phyloP scores from a whole-genome alignment of 2,888 invertebrate species.

The Cotesia congregata region DNA sequence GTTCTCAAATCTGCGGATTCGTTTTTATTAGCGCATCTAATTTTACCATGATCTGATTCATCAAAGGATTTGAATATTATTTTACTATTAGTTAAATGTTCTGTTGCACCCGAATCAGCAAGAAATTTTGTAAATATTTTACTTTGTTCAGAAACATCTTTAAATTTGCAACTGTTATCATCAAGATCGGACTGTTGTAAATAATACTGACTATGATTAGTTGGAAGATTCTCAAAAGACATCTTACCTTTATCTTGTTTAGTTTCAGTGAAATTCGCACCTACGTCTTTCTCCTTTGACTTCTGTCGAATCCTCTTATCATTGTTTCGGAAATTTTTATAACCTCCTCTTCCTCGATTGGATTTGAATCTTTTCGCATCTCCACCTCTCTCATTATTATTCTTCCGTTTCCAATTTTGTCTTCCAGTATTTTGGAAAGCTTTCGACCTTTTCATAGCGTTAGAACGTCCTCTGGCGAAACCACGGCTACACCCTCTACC shows the following conservation, averaged over 20 bases:
- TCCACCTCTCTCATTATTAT: slow-evolving; percentile 11
- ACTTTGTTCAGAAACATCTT: slow-evolving; percentile 21
- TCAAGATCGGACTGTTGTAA: slow-evolving; percentile 1
- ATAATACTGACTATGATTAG: background rate
- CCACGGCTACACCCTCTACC: slow-evolving; percentile 7
- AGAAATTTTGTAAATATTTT: slow-evolving; percentile 29
- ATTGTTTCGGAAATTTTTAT: slow-evolving; percentile 10
- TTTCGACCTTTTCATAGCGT: slow-evolving; percentile 3
- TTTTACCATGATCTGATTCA: slow-evolving; percentile 38
- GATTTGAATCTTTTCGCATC: slow-evolving; percentile 21
- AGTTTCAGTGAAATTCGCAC: background rate
- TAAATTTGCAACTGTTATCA: background rate
- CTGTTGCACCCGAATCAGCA: slow-evolving; percentile 36
- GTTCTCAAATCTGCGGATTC: slow-evolving; percentile 45
- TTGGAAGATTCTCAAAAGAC: background rate
- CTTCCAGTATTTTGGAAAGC: slow-evolving; percentile 9
- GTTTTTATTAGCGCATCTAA: slow-evolving; percentile 50
- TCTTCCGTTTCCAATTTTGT: slow-evolving; percentile 14
- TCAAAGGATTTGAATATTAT: slow-evolving; percentile 43
- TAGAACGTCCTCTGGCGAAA: slow-evolving; percentile 6
- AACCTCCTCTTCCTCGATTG: slow-evolving; percentile 21
- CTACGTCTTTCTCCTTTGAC: background rate
- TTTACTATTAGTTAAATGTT: slow-evolving; percentile 32
- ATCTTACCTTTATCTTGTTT: slow-evolving; percentile 21
- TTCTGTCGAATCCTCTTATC: slow-evolving; percentile 1